Base-by-base conservation (phyloP, 23 tunicate species). In the Clavelina lepadiformis region DNA sequence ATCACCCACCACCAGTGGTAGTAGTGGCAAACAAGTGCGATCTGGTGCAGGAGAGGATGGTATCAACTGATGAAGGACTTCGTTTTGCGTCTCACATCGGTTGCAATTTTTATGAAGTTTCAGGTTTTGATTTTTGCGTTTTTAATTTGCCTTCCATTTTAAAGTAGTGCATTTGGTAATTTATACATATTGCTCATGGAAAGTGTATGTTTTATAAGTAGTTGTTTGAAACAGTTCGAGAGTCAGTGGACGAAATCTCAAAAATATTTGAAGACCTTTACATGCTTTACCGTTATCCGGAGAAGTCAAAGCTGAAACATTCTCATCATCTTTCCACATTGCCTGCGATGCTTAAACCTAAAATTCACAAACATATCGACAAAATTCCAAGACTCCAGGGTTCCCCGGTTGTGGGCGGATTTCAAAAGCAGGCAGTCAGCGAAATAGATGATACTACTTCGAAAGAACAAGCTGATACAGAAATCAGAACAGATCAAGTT, bases 1-100 rank as follows among this genome's bases (percentile, higher is more conserved):
- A 63, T 33, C 64, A 35, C 31, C 52, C 59, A 1, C 78, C 74
- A 34, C 73, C 71, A 0, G 56, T 76, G 3, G 71, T 63, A 22
- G 63, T 84, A 15, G 93, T 84, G 15, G 93, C 83, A 3, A 84
- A 84, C 41, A 84, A 84, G 32, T 52, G 66, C 21, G 93, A 84
- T 31, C 30, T 84, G n/a, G 78, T 63, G n/a, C 41, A 26, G 18
- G 76, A 76, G 11, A 50, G 93, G 15, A 84, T 84, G 93, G 93
- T 84, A 1, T 34, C 49, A 3, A 38, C 45, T 22, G 36, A 33
- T 50, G 73, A 61, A 18, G 93, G 78, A 0, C 30, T 31, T 38
- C 21, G 30, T 2, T 66, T 70, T 21, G 93, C 83, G 2, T 41
- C 41, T 13, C 63, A 69, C 28, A 19, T 76, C 52, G 28, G 31